A percentile compares a stretch with the other conserved stretches of the same genome.
phyloP scores from a whole-genome alignment of 2,888 invertebrate species.

The Thysanoteuthis rhombus region DNA sequence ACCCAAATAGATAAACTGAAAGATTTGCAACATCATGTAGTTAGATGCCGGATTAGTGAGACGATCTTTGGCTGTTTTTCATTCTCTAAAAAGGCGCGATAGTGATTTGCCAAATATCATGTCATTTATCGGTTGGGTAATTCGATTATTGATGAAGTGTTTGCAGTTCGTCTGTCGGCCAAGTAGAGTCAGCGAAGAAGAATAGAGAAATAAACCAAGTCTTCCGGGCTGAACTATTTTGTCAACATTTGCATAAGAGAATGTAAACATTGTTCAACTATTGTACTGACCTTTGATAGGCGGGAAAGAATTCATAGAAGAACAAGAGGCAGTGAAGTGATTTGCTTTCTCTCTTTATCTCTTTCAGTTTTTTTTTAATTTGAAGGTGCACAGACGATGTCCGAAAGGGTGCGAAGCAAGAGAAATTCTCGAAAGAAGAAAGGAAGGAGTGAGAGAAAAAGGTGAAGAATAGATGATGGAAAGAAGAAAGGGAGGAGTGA shows the following conservation, averaged over 20 bases:
- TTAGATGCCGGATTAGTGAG: no score
- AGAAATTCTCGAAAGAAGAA: no score
- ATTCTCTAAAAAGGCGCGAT: no score
- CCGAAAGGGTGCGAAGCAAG: no score
- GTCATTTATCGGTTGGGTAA: not conserved
- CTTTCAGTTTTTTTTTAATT: not conserved
- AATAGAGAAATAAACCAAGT: not conserved
- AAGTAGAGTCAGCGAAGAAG: not conserved
- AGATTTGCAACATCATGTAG: no score
- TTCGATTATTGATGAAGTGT: not conserved
- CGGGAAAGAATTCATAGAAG: not conserved
- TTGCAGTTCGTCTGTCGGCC: not conserved
- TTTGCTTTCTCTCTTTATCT: not conserved
- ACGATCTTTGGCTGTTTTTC: no score
- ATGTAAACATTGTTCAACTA: not conserved
- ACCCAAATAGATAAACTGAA: no score
- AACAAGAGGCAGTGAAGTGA: not conserved
- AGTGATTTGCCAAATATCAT: no score
- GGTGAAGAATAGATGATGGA: no score
- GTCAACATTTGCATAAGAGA: conserved; percentile 12
- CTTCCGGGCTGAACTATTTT: not conserved
- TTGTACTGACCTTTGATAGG: not conserved
- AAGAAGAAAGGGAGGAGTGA: no score
- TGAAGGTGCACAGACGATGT: no score
- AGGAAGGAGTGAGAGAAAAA: no score